Evolutionary conservation across 2,113 vertebrate genomes (phyloP).

Genomic region (Oryctolagus cuniculus): mOryCun1.1 NC_091433.1:39974501-39975000

Average conservation of each 20-base stretch:
- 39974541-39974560: background rate
- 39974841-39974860: background rate
- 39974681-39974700: too few species aligned
- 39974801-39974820: background rate
- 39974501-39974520: background rate
- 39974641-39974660: background rate
- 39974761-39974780: background rate
- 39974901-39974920: background rate
- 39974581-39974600: background rate
- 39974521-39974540: background rate
- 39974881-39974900: background rate
- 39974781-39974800: background rate
- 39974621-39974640: background rate
- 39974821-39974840: background rate
- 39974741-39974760: background rate
- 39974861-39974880: background rate
- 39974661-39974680: background rate
- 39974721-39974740: background rate
- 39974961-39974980: background rate
- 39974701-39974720: background rate
- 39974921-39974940: background rate
- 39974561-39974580: slow-evolving; percentile 6
- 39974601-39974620: background rate
- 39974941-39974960: background rate
- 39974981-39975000: background rate